Percentiles rank a stretch among this genome's conserved stretches.
phyloP scores from a whole-genome alignment of 1,140 invertebrate genomes.

The Brachionus asplanchnoidis region DNA sequence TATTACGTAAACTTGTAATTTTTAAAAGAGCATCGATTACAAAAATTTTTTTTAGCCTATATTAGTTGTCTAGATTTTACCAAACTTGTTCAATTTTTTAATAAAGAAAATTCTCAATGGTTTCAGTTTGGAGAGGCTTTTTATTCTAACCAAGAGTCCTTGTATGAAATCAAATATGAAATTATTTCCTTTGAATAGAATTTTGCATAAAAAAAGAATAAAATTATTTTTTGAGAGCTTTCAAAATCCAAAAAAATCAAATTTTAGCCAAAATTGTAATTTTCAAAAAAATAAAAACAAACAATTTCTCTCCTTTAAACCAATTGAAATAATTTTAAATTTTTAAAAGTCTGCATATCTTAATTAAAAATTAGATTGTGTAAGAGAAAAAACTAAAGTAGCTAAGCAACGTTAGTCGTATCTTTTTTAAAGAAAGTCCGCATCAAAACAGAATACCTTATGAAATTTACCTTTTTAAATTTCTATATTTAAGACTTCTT shows the following conservation, averaged over 20 bases:
- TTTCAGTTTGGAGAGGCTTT: neutral
- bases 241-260: neutral
- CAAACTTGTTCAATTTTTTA: neutral
- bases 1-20: neutral
- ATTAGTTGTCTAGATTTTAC: neutral
- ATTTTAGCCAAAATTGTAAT: neutral
- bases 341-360: constrained; percentile 19
- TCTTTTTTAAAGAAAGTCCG: neutral
- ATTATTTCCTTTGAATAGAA: neutral
- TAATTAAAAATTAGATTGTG: constrained; percentile 20
- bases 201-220: neutral
- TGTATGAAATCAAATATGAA: neutral
- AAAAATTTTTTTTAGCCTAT: neutral
- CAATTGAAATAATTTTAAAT: neutral
- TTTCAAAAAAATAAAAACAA: neutral
- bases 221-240: neutral
- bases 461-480: neutral
- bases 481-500: neutral
- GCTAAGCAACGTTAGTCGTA: neutral
- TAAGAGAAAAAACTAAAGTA: constrained; percentile 1
- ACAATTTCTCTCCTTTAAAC: neutral
- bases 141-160: neutral
- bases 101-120: neutral
- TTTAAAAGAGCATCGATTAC: neutral
- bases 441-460: neutral